Evolutionary conservation across 2,888 invertebrate genomes (phyloP), one percentile per base, ranked within the genome.

Genomic region (Flexamia atlantica): DNA sequence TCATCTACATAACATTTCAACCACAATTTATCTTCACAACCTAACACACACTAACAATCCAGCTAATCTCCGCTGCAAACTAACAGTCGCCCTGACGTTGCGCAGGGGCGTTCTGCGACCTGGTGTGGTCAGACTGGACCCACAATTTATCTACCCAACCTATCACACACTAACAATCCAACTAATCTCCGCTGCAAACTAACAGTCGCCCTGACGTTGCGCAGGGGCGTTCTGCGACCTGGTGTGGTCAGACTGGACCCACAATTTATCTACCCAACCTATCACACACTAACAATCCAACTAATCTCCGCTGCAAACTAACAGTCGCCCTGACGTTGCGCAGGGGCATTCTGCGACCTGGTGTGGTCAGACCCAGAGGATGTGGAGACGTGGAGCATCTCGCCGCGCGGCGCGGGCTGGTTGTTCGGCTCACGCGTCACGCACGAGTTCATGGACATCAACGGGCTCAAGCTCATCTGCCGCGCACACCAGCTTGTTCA

Each of bases 361-460:
- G 96, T 99, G 81, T 99, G 99, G 99, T 99, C 99, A 4, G 99
- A 99, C 91, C 99, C 99, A 42, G 99, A 99, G 89, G 98, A 99
- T 89, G 96, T 98, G 83, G 96, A 98, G 85, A 94, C 94, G 88
- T 99, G 99, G 98, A 93, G 95, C 57, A 94, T 97, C 82, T 98
- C 98, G 91, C 98, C 99, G 0, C 93, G 99, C 87, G 99, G 99
- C 46, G 99, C 99, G 82, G 99, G 99, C 17, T 99, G 98, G 97
- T 91, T 99, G 76, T 99, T 99, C 91, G 99, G 99, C 42, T 95
- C 96, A 87, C 95, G 95, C 90, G 98, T 99, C 72, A 98, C 98
- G 68, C 95, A 97, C 89, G 95, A 96, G 90, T 99, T 99, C 91
- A 97, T 99, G 94, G 93, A 95, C 88, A 95, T 97, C 87, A 99